phyloP scores from a whole-genome alignment of 2,888 invertebrate genomes.

The Hetaerina titia region DNA sequence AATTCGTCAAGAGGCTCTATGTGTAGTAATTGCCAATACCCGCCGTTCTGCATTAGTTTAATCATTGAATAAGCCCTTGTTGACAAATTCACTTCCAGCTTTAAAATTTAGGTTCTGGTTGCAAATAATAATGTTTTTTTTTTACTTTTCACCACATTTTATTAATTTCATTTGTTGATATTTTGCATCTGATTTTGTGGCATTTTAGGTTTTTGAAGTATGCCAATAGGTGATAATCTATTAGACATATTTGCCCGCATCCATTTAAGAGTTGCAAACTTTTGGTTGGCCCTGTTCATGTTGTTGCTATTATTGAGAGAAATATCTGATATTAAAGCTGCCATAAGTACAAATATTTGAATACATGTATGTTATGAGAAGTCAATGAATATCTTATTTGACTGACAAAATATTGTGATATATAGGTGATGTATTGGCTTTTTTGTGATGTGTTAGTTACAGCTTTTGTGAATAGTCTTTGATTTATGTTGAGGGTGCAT shows the following conservation, averaged over 20 bases:
- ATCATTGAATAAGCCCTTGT: not conserved
- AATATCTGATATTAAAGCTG: not conserved
- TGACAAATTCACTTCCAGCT: not conserved
- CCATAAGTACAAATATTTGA: slow-evolving; percentile 3
- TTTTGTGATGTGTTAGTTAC: not conserved
- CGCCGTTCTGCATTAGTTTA: not conserved
- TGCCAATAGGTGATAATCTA: not conserved
- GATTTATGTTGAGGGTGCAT: not conserved
- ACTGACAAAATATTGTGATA: slow-evolving; percentile 16
- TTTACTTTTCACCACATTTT: not conserved
- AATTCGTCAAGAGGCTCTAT: not conserved
- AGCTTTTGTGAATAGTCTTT: not conserved
- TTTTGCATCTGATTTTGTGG: not conserved
- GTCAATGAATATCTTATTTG: not conserved
- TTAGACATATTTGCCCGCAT: not conserved
- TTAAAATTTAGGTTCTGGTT: not conserved
- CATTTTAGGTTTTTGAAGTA: not conserved
- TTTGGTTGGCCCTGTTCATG: not conserved
- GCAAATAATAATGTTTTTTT: not conserved
- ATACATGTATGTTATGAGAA: not conserved
- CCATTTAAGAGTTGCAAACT: not conserved
- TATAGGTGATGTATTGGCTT: not conserved
- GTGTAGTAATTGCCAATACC: not conserved
- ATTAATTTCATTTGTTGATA: not conserved
- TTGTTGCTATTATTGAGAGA: not conserved